These are phyloP conservation scores for Etheostoma perlongum DNA, from an alignment of 2,797 vertebrate species.

Conservation along the genomic window DNA sequence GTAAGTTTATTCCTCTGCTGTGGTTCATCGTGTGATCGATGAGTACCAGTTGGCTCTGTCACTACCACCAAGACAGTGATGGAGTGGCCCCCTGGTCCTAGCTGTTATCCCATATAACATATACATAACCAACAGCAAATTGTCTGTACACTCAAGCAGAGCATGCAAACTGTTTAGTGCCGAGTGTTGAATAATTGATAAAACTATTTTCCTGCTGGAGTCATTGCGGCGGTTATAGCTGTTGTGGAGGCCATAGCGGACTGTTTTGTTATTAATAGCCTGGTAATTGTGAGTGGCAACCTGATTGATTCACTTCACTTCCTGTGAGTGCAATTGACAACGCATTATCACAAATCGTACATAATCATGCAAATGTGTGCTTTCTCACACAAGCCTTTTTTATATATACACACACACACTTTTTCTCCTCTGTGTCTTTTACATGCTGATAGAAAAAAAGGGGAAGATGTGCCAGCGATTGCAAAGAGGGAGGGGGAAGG, in stretches of 20 bases:
- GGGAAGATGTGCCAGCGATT: constrained; percentile 46
- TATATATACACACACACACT: not conserved
- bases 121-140: constrained; percentile 40
- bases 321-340: constrained; percentile 56
- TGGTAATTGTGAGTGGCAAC: constrained; percentile 70
- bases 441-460: constrained; percentile 37
- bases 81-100: constrained; percentile 53
- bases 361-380: constrained; percentile 28
- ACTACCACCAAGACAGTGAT: constrained; percentile 57
- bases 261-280: constrained; percentile 71
- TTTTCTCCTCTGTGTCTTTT: constrained; percentile 62
- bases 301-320: constrained; percentile 67
- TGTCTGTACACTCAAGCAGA: constrained; percentile 43
- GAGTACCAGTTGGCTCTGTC: constrained; percentile 65
- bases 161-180: constrained; percentile 58
- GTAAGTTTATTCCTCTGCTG: constrained; percentile 46
- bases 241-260: constrained; percentile 33
- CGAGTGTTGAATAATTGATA: constrained; percentile 72
- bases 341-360: constrained; percentile 38
- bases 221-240: constrained; percentile 53
- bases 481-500: constrained; percentile 1
- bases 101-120: constrained; percentile 53
- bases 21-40: constrained; percentile 48
- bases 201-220: constrained; percentile 66
- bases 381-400: constrained; percentile 7